A percentile compares a stretch with the other conserved stretches of the same genome.
phyloP scores from a whole-genome alignment of 2,888 invertebrate genomes.

The Zhengitettix transpicula region DNA sequence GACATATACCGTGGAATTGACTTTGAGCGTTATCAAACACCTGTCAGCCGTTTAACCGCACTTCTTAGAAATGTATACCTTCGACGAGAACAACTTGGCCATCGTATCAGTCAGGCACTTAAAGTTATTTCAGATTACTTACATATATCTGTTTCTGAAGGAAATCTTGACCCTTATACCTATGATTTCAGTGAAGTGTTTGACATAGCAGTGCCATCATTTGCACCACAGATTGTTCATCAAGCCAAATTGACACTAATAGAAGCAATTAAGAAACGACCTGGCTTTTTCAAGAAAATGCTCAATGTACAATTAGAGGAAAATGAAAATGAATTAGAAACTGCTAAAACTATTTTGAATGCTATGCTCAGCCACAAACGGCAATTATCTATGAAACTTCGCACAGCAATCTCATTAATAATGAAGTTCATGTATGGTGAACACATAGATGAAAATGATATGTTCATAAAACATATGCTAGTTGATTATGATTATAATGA shows the following conservation, averaged over 20 bases:
- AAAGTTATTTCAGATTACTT: constrained; percentile 1
- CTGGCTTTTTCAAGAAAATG: background rate
- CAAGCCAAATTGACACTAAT: constrained; percentile 1
- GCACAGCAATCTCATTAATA: background rate
- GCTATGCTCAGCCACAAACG: background rate
- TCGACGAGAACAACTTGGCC: background rate
- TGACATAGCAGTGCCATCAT: background rate
- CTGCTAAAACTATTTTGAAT: background rate
- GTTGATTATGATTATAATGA: background rate
- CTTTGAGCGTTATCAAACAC: background rate
- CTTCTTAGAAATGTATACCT: constrained; percentile 2
- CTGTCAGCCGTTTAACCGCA: constrained; percentile 1
- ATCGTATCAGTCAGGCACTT: background rate
- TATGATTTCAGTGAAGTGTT: constrained; percentile 4
- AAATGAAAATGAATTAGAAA: background rate
- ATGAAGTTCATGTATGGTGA: background rate
- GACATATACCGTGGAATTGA: constrained; percentile 4
- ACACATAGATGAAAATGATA: background rate
- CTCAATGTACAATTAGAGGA: background rate
- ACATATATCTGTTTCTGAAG: background rate
- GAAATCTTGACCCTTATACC: constrained; percentile 5
- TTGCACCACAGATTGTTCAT: constrained; percentile 2
- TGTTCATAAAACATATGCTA: background rate
- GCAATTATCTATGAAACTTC: background rate
- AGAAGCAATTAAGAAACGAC: background rate